Base-by-base conservation (phyloP, 2,113 vertebrate genomes). In the Odocoileus virginianus region DNA sequence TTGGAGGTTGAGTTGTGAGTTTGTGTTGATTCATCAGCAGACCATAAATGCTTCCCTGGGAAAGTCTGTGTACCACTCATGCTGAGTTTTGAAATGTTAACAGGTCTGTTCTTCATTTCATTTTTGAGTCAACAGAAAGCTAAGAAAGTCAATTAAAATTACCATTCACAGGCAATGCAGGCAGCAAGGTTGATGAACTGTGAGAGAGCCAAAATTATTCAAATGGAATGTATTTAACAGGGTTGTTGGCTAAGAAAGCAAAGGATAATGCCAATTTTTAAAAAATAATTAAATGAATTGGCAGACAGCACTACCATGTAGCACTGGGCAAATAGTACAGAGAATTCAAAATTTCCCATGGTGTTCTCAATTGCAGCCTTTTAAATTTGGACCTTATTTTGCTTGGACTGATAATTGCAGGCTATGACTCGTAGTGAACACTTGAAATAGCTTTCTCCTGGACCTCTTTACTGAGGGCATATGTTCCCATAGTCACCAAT, bases 121-220 rank as follows among this genome's bases (percentile, higher is more conserved):
- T 92, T 97, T 71, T 86, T 94, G 58, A 87, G 50, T 57, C 86
- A 94, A 91, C 27, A 87, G 45, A 95, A 97, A 94, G 52, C 84
- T 87, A 95, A 89, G 36, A n/a, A 96, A 96, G 52, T 58, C 84
- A 91, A 96, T 96, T 94, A 96, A 79, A 84, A 94, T 64, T 83
- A 81, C 45, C 28, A 55, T 76, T 92, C 67, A 93, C 60, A 89
- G 36, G 43, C 95, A 97, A 96, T 61, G 30, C 19, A 89, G n/a
- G 36, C 45, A 58, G 16, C 36, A 86, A 96, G 27, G 30, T 55
- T 91, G 74, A 91, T 61, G 90, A 76, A 47, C 61, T 78, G 25
- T 89, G 81, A 97, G 28, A 79, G 21, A 87, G 43, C 79, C 91
- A 93, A 82, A 91, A 91, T 96, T 64, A 96, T 78, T 96, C 52